Percentiles rank a stretch among this genome's conserved stretches.
phyloP scores from a whole-genome alignment of 2,888 invertebrate species.

The Halictus quadricinctus region DNA sequence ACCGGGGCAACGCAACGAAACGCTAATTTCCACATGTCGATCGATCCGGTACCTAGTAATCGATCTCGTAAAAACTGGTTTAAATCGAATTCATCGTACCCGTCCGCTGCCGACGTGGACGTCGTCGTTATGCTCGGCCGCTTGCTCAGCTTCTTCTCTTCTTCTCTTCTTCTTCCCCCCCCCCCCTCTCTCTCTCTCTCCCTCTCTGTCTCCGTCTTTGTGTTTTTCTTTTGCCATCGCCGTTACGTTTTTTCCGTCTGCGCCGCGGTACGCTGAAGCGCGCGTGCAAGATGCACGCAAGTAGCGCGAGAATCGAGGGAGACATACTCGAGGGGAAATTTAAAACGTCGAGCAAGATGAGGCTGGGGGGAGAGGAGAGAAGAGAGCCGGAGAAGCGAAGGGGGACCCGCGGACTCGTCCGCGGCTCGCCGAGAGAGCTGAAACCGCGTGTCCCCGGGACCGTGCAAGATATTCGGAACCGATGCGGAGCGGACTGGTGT shows the following conservation, averaged over 20 bases:
- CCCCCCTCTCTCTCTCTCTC: conserved; percentile 12
- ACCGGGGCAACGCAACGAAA: conserved; percentile 20
- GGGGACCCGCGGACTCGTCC: conserved; percentile 5
- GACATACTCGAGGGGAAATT: conserved; percentile 46
- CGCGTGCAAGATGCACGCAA: conserved; percentile 47
- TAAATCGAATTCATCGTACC: conserved; percentile 53
- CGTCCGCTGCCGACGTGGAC: conserved; percentile 22
- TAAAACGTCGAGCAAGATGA: conserved; percentile 19
- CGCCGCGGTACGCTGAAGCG: conserved; percentile 35
- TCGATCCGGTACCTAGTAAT: conserved; percentile 45
- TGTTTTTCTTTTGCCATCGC: conserved; percentile 19
- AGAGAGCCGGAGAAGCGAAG: neutral
- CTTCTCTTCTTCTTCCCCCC: neutral
- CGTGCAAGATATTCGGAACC: conserved; percentile 18
- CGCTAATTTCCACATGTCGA: conserved; percentile 57
- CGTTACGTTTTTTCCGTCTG: conserved; percentile 48
- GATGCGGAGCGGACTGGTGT: neutral
- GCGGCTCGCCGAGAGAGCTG: neutral
- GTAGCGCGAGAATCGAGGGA: conserved; percentile 27
- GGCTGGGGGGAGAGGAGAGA: neutral
- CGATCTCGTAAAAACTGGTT: conserved; percentile 59
- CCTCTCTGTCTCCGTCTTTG: conserved; percentile 14
- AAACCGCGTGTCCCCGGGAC: conserved; percentile 15
- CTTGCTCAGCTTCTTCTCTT: conserved; percentile 29
- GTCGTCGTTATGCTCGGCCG: conserved; percentile 41